Base-by-base conservation (phyloP, 1,140 invertebrate genomes). In the Chymomyza costata region DNA sequence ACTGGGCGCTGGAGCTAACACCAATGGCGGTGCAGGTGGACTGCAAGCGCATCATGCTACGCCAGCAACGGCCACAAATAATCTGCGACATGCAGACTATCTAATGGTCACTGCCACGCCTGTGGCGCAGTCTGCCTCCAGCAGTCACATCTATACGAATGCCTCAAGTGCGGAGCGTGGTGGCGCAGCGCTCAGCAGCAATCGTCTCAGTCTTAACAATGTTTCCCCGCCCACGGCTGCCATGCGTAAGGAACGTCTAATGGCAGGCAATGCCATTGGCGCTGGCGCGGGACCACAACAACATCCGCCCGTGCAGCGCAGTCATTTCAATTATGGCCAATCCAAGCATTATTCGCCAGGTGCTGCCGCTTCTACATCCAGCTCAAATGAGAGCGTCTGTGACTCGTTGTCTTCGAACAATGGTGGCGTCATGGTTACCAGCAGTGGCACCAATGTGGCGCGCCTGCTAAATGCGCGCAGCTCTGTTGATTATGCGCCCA, bases 331-430 rank as follows among this genome's bases (percentile, higher is more conserved):
- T 15, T 85, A 82, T 39, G 68, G 71, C 3, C 65, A 73, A 44
- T 45, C 57, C 1, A 85, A 84, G 25, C 83, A 85, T 11, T 85
- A 85, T 55, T 70, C 76, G 0, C 63, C 70, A 2, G 48, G 73
- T 39, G 59, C 80, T 50, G 53, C 70, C 50, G 65, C 85, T 44
- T 85, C 86, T 5, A 91, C 90, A 0, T 92, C 91, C 66, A 92
- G 92, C 86, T 92, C 91, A 13, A 92, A 90, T 81, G 92, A 93
- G 85, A 93, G 92, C 11, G 90, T 93, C 3, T 91, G 91, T 59
- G 83, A 85, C 56, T 85, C 83, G 2, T 90, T 91, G 2, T 87
- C 87, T 30, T 89, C 89, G 2, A 87, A 86, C 10, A 85, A 87
- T 53, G 86, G 58, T 6, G 56, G 44, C n/a, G 52, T 47, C 2